Conservation (phyloP, 2,888 invertebrate genomes). For the Hirtodrosophila cameraria region DNA sequence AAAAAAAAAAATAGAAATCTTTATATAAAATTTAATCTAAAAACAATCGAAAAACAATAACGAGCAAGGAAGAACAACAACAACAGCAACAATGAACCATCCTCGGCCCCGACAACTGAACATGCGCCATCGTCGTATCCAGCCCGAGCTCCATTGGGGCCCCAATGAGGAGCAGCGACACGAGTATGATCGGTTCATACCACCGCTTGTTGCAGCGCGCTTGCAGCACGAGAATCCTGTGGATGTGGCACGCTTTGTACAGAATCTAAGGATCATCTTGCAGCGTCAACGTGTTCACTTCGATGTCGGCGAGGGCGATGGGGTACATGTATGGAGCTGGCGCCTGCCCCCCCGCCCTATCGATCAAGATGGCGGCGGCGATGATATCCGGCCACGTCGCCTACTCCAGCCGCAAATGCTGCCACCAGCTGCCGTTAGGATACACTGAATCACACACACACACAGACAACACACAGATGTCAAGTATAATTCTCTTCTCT, state of each 20-base stretch:
- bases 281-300: constrained; percentile 45
- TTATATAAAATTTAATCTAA: not conserved
- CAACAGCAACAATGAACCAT: constrained; percentile 22
- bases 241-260: constrained; percentile 38
- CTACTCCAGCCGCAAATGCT: constrained; percentile 1
- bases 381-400: constrained; percentile 14
- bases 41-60: not conserved
- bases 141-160: constrained; percentile 20
- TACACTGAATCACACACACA: too few relatives aligned
- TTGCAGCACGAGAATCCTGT: constrained; percentile 24
- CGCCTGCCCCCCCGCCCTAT: constrained; percentile 7
- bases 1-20: not conserved
- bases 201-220: constrained; percentile 19
- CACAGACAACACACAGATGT: too few relatives aligned
- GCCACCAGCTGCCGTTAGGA: not conserved
- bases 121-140: constrained; percentile 12
- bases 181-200: constrained; percentile 21
- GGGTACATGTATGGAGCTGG: constrained; percentile 46
- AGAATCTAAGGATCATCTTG: constrained; percentile 38
- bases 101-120: constrained; percentile 14
- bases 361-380: constrained; percentile 51
- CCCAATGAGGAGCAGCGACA: constrained; percentile 24
- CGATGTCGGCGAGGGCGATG: constrained; percentile 57
- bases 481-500: too few relatives aligned
- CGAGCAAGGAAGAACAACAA: too few relatives aligned